Evolutionary conservation across 2,888 invertebrate species (phyloP), one percentile per base, ranked within the genome.

Genomic region (Perdita meconis): DNA sequence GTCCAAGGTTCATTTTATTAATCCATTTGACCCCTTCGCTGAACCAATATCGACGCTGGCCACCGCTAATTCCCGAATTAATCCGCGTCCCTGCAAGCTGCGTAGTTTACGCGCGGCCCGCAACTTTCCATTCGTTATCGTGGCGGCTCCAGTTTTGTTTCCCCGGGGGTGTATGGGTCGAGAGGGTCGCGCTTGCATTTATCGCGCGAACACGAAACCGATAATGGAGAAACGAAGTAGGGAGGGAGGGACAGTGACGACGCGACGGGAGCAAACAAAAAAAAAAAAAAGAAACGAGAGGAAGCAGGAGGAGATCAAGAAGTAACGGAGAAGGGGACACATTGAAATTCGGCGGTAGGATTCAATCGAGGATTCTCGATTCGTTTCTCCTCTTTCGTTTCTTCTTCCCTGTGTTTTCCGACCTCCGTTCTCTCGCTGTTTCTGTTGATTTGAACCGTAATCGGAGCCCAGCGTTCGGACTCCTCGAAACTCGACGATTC

Each of bases 71-170:
- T 78, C 67, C 51, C 70, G 55, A 67, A 74, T 78, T 75, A 75
- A 78, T 75, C 73, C 24, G 55, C 70, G 63, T 59, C 36, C 16
- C 34, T 42, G 69, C 64, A 56, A 56, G 60, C 61, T 67, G 60
- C 56, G 61, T 56, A 68, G 67, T 73, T 73, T 60, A 60, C 69
- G 55, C 6, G 44, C 30, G 30, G 1, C 60, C 44, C 56, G 71
- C 56, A 66, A 66, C 71, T 71, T 76, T 76, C 63, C 64, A 71
- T 73, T 72, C 64, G 77, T 77, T 68, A 73, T 55, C 73, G 50
- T 38, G 22, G 19, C 38, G 5, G 64, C 44, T n/a, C n/a, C 6
- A 64, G 65, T 57, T 73, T 69, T 47, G 56, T 56, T 73, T 42
- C 66, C 6, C 44, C 56, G 30, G 26, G 55, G 51, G n/a, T 26